These are phyloP conservation scores for Coboldia fuscipes DNA, from an alignment of 1,140 invertebrate genomes.

Conservation along the genomic window DNA sequence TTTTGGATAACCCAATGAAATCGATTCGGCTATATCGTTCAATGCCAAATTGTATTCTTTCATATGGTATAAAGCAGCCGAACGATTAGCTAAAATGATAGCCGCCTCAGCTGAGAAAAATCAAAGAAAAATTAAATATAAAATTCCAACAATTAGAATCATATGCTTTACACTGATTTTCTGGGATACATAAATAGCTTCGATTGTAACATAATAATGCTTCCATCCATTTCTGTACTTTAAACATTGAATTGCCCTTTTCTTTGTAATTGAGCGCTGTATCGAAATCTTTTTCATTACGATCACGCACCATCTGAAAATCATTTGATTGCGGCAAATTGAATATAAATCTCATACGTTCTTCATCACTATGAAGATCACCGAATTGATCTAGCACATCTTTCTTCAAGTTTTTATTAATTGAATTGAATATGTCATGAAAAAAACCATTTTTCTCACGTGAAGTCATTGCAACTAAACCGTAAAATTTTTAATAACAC, in stretches of 20 bases:
- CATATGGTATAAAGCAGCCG: constrained; percentile 65
- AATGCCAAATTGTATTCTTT: constrained; percentile 40
- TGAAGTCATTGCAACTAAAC: too few species aligned
- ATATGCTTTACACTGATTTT: constrained; percentile 31
- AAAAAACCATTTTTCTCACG: too few species aligned
- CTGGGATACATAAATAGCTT: constrained; percentile 38
- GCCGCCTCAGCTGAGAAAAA: constrained; percentile 29
- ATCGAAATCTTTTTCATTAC: constrained; percentile 34
- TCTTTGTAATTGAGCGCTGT: constrained; percentile 42
- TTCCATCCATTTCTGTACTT: constrained; percentile 46
- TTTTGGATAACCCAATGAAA: constrained; percentile 47
- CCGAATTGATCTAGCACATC: too few species aligned
- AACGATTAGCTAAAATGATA: constrained; percentile 66
- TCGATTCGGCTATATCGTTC: constrained; percentile 44
- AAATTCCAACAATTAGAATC: constrained; percentile 4
- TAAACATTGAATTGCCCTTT: constrained; percentile 57
- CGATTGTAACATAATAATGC: constrained; percentile 54
- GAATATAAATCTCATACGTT: constrained; percentile 12
- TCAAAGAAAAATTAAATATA: constrained; percentile 3
- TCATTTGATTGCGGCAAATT: constrained; percentile 6
- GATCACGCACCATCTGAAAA: constrained; percentile 11
- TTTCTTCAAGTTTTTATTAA: too few species aligned
- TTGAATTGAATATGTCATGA: too few species aligned
- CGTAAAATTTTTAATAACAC: too few species aligned
- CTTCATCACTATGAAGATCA: constrained; percentile 9